Evolutionary conservation across 2,888 invertebrate genomes (phyloP).

Genomic region (Notodonta dromedarius): DNA sequence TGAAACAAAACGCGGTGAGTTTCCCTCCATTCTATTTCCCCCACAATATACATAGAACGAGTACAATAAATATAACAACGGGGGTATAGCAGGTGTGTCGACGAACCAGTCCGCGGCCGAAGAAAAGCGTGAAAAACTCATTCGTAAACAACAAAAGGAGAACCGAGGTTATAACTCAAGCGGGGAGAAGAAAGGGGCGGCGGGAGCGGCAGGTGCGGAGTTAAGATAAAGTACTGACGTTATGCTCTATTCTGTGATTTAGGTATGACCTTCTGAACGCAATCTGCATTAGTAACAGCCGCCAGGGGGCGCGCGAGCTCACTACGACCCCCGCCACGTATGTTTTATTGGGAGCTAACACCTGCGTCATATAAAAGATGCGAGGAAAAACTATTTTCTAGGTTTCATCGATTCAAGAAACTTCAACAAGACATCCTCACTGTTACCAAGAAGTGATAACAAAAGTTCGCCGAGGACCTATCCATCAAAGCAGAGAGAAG

Average conservation of each 20-base stretch:
- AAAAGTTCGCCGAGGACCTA: not conserved
- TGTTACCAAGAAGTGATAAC: not conserved
- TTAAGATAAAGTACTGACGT: conserved; percentile 77
- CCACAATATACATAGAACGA: conserved; percentile 67
- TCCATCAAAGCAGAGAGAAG: no score
- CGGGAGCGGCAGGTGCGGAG: conserved; percentile 69
- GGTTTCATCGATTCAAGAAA: not conserved
- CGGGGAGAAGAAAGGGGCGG: conserved; percentile 40
- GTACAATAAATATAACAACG: conserved; percentile 63
- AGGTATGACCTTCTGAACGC: conserved; percentile 78
- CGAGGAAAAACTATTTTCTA: conserved; percentile 26
- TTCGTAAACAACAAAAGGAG: conserved; percentile 78
- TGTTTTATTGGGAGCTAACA: conserved; percentile 59
- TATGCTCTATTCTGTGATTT: conserved; percentile 76
- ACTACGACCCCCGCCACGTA: conserved; percentile 23
- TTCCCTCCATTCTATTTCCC: conserved; percentile 66
- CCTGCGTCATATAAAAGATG: conserved; percentile 50
- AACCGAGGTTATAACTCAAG: conserved; percentile 68
- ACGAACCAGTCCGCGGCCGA: conserved; percentile 61
- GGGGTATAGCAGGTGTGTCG: conserved; percentile 73
- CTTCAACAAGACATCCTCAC: not conserved
- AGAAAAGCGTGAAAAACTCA: conserved; percentile 75
- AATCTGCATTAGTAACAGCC: conserved; percentile 75
- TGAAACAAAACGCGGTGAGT: conserved; percentile 67
- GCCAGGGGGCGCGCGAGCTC: conserved; percentile 36